phyloP scores from a whole-genome alignment of 2,113 vertebrate species.

The Brachypteracias leptosomus region DNA sequence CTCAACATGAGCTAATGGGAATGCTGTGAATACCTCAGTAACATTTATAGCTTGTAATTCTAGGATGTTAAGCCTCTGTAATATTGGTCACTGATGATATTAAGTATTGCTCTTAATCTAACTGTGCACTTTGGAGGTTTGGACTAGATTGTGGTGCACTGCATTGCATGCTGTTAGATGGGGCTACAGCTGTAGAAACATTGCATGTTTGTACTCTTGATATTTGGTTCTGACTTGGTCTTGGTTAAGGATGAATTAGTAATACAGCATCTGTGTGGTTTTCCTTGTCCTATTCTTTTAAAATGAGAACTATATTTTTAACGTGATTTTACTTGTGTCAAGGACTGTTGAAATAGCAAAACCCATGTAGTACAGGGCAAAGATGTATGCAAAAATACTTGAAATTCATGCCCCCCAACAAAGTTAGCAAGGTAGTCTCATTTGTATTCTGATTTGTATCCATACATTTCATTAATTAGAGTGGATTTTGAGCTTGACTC shows the following conservation, averaged over 20 bases:
- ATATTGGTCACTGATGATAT: background rate
- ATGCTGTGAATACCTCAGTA: background rate
- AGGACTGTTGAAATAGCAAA: background rate
- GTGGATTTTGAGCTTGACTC: background rate
- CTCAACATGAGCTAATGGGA: background rate
- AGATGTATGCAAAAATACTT: background rate
- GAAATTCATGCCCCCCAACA: background rate
- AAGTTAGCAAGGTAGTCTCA: background rate
- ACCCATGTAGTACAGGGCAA: background rate
- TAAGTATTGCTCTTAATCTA: constrained; percentile 1
- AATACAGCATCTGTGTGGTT: background rate
- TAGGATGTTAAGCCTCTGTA: background rate
- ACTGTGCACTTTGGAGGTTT: background rate
- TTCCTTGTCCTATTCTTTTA: background rate
- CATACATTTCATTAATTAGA: background rate
- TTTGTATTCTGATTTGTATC: background rate
- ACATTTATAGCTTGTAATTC: background rate
- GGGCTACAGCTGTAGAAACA: background rate
- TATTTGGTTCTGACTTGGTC: background rate
- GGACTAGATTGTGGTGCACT: background rate
- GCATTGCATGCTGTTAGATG: background rate
- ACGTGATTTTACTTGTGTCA: background rate
- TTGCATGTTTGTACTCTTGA: background rate
- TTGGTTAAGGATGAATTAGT: background rate
- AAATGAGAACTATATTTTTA: background rate